Percentiles rank a stretch among this genome's conserved stretches.
phyloP scores from a whole-genome alignment of 1,140 invertebrate genomes.

The Proctacanthus coquilletti region DNA sequence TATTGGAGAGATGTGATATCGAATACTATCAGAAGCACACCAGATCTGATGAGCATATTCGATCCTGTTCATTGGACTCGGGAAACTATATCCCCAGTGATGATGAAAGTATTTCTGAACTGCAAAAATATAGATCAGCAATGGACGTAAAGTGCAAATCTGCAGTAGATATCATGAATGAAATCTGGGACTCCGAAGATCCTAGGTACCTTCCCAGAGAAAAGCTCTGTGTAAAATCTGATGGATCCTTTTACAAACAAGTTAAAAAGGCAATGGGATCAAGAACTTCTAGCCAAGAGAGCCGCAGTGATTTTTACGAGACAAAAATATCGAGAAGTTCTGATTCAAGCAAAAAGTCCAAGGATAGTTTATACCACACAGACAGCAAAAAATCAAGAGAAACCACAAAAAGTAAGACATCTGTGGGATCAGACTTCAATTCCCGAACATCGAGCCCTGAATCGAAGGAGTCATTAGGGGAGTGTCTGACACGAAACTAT shows the following conservation, averaged over 20 bases:
- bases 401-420: slow-evolving; percentile 40
- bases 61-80: slow-evolving; percentile 51
- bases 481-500: slow-evolving; percentile 20
- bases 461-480: slow-evolving; percentile 34
- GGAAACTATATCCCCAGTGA: slow-evolving; percentile 50
- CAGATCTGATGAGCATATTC: slow-evolving; percentile 31
- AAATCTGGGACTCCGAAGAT: slow-evolving; percentile 50
- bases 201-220: slow-evolving; percentile 47
- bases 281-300: slow-evolving; percentile 46
- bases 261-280: slow-evolving; percentile 42
- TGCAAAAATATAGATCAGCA: slow-evolving; percentile 27
- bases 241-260: slow-evolving; percentile 49
- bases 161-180: slow-evolving; percentile 32
- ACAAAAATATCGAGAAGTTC: slow-evolving; percentile 44
- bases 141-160: slow-evolving; percentile 40
- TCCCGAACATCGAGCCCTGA: slow-evolving; percentile 47
- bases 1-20: slow-evolving; percentile 58
- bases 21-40: slow-evolving; percentile 32
- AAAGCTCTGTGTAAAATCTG: slow-evolving; percentile 47
- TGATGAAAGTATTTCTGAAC: slow-evolving; percentile 41
- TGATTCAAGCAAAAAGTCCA: slow-evolving; percentile 43
- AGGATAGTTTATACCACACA: slow-evolving; percentile 43
- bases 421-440: slow-evolving; percentile 31
- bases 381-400: slow-evolving; percentile 45
- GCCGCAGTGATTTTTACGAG: slow-evolving; percentile 47